These are phyloP conservation scores for Clitarchus hookeri DNA, from an alignment of 2,888 invertebrate species.

Conservation along the genomic window DNA sequence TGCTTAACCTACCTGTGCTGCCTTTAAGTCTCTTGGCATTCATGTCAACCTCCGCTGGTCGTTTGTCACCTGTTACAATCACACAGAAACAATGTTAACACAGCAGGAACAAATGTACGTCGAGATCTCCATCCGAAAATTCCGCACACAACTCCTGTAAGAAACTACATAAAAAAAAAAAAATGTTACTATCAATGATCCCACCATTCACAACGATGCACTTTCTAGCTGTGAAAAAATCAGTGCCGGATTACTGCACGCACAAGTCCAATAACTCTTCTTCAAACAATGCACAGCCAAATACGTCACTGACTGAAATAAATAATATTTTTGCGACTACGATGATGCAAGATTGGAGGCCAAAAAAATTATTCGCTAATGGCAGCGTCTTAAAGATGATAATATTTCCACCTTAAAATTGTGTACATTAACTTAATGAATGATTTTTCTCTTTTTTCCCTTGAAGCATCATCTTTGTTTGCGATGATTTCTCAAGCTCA, in stretches of 20 bases:
- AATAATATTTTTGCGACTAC: background rate
- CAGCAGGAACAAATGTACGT: background rate
- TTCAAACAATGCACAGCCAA: background rate
- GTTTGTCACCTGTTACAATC: slow-evolving; percentile 40
- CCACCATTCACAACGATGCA: background rate
- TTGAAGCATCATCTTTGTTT: too few species aligned
- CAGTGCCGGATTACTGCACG: background rate
- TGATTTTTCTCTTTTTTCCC: too few species aligned
- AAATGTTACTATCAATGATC: background rate
- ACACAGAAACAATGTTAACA: background rate
- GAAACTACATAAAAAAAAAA: background rate
- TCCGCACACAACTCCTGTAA: background rate
- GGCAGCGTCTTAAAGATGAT: too few species aligned
- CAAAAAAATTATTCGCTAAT: background rate
- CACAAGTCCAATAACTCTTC: background rate
- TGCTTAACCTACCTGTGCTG: slow-evolving; percentile 34
- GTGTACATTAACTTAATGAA: too few species aligned
- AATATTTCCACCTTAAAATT: too few species aligned
- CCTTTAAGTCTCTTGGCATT: slow-evolving; percentile 40
- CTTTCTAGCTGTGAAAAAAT: background rate
- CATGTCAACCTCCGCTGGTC: slow-evolving; percentile 38
- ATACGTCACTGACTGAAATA: background rate
- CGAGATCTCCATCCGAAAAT: background rate
- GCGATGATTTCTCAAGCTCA: too few species aligned
- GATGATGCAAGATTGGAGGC: background rate